Evolutionary conservation across 1,140 invertebrate genomes (phyloP), one percentile per base, ranked within the genome.

Genomic region (Macrobrachium nipponense): DNA sequence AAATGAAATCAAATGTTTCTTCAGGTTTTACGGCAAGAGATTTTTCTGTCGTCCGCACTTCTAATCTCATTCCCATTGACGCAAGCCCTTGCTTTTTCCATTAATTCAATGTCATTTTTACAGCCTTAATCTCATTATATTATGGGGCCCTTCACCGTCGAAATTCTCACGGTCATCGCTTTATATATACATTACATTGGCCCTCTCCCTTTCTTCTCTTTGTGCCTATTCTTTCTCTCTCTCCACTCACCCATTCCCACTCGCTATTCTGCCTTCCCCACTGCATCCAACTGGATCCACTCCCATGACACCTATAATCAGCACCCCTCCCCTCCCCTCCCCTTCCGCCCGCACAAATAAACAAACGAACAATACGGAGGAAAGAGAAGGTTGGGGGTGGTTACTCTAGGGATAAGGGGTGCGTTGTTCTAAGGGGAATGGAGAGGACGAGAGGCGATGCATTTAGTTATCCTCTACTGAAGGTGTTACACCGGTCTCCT

Each of bases 171-270:
- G 27, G 27, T 36, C 27, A 36, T 36, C 68, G 14, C 15, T 72
- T 12, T 72, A 23, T 18, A 17, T 72, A 14, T 20, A 14, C 68
- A 17, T 72, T 72, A n/a, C 68, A 36, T 72, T 72, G 20, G 14
- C 68, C 68, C 20, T 72, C 20, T 20, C 20, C 68, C 14, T 72
- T 72, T 72, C 14, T 14, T 36, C 36, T 14, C 14, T 20, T 72
- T 18, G 14, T 72, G 18, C 59, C 76, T 59, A 17, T 78, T 23
- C 59, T 60, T 15, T 23, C 59, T 78, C 76, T 43, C 64, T n/a
- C 44, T 62, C 61, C 59, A 61, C 59, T 61, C 77, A 51, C 59
- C 36, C 8, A 62, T 60, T 18, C 80, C 68, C 66, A 59, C 80
- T 60, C 51, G 43, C 80, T 14, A 66, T 59, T 70, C 44, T 70